Percentiles rank a stretch among this genome's conserved stretches.
phyloP scores from a whole-genome alignment of 2,113 vertebrate species.

The Oreochromis aureus region DNA sequence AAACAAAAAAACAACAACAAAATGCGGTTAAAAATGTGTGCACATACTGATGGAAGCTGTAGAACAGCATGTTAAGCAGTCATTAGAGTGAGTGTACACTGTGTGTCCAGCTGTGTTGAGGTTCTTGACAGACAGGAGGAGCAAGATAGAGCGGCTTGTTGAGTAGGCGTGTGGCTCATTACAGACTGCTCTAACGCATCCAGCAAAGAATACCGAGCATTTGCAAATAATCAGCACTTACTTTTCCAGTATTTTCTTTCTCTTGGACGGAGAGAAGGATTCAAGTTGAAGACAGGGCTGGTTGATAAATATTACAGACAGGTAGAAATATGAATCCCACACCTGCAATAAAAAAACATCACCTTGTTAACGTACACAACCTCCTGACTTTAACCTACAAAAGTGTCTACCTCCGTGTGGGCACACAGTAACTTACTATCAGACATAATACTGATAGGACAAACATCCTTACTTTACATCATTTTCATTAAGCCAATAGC shows the following conservation, averaged over 20 bases:
- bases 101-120: background rate
- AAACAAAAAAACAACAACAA: background rate
- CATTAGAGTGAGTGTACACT: background rate
- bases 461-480: background rate
- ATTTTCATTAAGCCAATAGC: background rate
- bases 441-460: background rate
- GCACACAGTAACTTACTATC: background rate
- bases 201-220: background rate
- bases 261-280: conserved; percentile 94
- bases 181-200: background rate
- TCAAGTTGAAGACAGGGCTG: conserved; percentile 96
- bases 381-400: background rate
- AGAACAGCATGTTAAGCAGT: background rate
- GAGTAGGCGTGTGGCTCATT: background rate
- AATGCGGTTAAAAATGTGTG: background rate
- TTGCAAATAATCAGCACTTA: conserved; percentile 62
- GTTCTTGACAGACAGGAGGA: background rate
- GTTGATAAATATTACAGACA: conserved; percentile 99
- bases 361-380: background rate
- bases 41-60: background rate
- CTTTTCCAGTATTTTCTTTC: conserved; percentile 97
- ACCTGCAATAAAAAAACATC: conserved; percentile 72
- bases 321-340: conserved; percentile 98
- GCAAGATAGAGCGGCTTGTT: background rate
- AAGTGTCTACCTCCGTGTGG: background rate